Evolutionary conservation across 30 jellyfish, hydroid and myxozoan species (phyloP), one percentile per base, ranked within the genome.

Genomic region (Chrysaora quinquecirrha): DNA sequence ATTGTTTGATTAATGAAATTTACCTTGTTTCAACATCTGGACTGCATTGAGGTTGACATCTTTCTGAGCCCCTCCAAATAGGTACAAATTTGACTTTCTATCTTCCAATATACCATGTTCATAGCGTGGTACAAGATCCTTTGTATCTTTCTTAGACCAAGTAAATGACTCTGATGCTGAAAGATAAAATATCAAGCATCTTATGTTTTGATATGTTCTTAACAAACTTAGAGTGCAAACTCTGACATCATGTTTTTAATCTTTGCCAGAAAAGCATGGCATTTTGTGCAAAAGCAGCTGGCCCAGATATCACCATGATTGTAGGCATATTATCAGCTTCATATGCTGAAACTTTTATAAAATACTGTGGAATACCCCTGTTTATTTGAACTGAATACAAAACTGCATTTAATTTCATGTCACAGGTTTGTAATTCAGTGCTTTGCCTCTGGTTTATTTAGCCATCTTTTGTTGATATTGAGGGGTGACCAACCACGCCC

Each of bases 21-120:
- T 23, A 85, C 95, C 95, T n/a, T 54, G 43, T 35, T 67, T 85
- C 19, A 74, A 80, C 25, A 75, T 66, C 30, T 85, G 95, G 6
- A 75, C 49, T 63, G 73, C 47, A 71, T 66, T 56, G 4, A 85
- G 60, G 43, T 85, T 85, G 1, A 35, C 38, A 3, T 64, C 80
- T 43, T 54, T 72, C 34, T 85, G 82, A 20, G 95, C 95, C 25
- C 95, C 95, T 16, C 95, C 95, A 75, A 85, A 85, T 3, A 85
- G 86, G 43, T 48, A 73, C 4, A 85, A 32, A 24, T 85, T 76
- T 38, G 78, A 74, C 9, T 75, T 49, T 1, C 28, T 34, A n/a
- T 34, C 54, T 47, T 74, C 87, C 52, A 74, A 23, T 34, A 75
- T 67, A 9, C 89, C 95, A 67, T 85, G 95, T 38, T 85, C 95